A percentile compares a stretch with the other conserved stretches of the same genome.
Evolutionary conservation across 1,140 invertebrate genomes (phyloP).

Genomic region (Sinonovacula constricta): DNA sequence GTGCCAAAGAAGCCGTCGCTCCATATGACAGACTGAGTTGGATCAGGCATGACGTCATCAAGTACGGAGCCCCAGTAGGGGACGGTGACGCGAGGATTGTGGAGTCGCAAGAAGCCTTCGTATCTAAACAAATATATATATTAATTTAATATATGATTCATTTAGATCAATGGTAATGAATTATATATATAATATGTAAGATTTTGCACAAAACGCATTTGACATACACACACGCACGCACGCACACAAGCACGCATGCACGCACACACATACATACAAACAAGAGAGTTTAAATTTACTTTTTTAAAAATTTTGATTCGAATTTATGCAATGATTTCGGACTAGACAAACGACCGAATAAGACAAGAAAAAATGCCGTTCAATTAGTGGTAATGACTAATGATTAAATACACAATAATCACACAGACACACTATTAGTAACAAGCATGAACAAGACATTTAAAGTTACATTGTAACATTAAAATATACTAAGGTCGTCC

Average conservation of each 20-base stretch:
- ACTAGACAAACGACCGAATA: too few species aligned
- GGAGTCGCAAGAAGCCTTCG: slow-evolving; percentile 25
- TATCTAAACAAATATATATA: slow-evolving; percentile 31
- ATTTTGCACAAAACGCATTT: background rate
- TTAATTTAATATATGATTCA: too few species aligned
- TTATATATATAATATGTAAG: too few species aligned
- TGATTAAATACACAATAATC: too few species aligned
- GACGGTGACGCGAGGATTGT: slow-evolving; percentile 51
- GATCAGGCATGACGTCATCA: slow-evolving; percentile 66
- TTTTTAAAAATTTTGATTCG: background rate
- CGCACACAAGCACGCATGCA: background rate
- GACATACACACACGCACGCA: background rate
- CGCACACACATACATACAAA: background rate
- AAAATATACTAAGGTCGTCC: too few species aligned
- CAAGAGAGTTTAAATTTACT: background rate
- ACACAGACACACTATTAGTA: too few species aligned
- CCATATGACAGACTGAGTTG: slow-evolving; percentile 73
- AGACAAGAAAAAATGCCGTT: too few species aligned
- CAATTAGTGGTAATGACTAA: too few species aligned
- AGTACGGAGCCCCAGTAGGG: slow-evolving; percentile 76
- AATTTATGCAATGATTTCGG: too few species aligned
- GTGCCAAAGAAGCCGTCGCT: slow-evolving; percentile 71
- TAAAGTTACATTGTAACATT: too few species aligned
- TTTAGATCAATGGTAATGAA: too few species aligned
- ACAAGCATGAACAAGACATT: too few species aligned